A percentile compares a stretch with the other conserved stretches of the same genome.
phyloP scores from a whole-genome alignment of 2,797 vertebrate species.

The Dermochelys coriacea region DNA sequence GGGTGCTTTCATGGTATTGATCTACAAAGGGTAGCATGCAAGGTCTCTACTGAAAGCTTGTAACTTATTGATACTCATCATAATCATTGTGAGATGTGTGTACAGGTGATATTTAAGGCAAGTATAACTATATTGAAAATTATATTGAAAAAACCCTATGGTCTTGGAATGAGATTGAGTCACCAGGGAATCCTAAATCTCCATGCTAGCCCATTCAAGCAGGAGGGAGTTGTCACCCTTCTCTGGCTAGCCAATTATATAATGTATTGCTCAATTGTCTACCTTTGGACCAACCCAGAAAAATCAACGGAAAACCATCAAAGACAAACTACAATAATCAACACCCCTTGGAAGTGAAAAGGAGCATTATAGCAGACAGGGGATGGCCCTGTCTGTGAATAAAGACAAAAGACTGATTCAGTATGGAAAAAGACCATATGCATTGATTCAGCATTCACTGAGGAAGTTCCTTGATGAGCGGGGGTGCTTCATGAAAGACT shows the following conservation, averaged over 20 bases:
- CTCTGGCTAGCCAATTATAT: not conserved
- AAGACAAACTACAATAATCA: not conserved
- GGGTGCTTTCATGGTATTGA: not conserved
- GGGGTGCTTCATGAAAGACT: not conserved
- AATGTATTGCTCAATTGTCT: not conserved
- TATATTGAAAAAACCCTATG: not conserved
- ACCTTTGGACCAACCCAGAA: not conserved
- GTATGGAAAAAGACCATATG: not conserved
- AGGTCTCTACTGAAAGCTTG: not conserved
- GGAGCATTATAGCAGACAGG: not conserved
- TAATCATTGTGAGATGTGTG: not conserved
- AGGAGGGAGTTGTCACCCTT: not conserved
- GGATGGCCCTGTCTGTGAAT: not conserved
- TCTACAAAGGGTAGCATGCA: not conserved
- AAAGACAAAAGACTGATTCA: not conserved
- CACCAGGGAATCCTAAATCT: not conserved
- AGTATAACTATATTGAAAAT: not conserved
- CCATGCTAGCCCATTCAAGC: not conserved
- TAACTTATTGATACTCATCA: not conserved
- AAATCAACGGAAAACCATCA: not conserved
- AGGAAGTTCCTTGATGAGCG: not conserved
- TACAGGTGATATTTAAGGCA: not conserved
- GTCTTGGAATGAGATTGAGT: not conserved
- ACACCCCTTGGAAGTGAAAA: not conserved
- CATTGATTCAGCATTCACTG: not conserved